Evolutionary conservation across 2,113 vertebrate species (phyloP).

Genomic region (Microtus oregoni): DNA sequence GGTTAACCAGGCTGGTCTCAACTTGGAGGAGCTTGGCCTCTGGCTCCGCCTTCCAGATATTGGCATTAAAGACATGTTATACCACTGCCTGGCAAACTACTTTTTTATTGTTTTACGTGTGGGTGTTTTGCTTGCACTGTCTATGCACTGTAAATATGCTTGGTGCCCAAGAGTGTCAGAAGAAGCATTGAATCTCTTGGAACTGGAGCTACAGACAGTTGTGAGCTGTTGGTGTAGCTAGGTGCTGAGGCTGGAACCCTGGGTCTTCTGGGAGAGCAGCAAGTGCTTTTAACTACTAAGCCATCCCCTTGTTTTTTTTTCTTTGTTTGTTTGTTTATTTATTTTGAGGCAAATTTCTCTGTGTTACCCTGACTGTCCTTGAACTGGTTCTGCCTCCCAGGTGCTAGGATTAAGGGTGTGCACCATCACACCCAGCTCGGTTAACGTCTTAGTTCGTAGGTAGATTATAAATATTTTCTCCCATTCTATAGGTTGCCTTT

Average conservation of each 20-base stretch:
- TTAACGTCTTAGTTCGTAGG: background rate
- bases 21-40: background rate
- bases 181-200: background rate
- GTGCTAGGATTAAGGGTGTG: background rate
- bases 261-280: background rate
- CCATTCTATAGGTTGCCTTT: background rate
- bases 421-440: background rate
- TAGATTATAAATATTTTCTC: background rate
- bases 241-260: background rate
- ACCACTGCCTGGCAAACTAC: background rate
- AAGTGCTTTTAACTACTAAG: background rate
- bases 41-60: background rate
- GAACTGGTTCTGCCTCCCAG: background rate
- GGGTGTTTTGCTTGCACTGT: background rate
- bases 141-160: background rate
- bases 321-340: no score
- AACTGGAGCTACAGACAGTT: background rate
- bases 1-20: background rate
- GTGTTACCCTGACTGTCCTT: background rate
- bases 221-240: background rate
- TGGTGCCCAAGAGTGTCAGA: background rate
- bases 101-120: background rate
- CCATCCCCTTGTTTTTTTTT: background rate
- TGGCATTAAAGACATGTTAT: background rate
- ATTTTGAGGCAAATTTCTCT: background rate